A percentile compares a stretch with the other conserved stretches of the same genome.
Evolutionary conservation across 2,113 vertebrate genomes (phyloP).

Genomic region (Copsychus sechellarum): DNA sequence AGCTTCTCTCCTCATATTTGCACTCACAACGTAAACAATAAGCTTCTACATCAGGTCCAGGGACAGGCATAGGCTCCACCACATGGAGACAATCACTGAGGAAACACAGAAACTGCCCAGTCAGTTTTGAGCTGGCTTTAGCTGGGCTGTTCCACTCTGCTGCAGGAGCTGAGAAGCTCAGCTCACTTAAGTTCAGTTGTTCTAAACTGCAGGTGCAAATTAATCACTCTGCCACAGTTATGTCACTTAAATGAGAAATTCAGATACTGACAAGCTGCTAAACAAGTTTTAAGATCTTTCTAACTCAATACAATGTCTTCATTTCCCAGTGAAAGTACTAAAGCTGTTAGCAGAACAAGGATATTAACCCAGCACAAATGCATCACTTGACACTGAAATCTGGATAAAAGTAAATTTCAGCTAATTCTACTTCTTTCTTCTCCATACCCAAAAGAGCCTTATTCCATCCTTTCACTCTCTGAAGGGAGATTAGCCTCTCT

Average conservation of each 20-base stretch:
- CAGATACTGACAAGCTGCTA: neutral
- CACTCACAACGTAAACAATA: constrained; percentile 98
- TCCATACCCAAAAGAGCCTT: neutral
- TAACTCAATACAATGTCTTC: neutral
- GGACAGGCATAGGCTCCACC: constrained; percentile 94
- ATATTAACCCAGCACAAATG: neutral
- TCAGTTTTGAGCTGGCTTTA: neutral
- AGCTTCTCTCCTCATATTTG: constrained; percentile 98
- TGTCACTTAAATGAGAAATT: neutral
- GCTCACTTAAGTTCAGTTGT: neutral
- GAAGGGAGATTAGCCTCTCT: neutral
- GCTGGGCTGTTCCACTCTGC: neutral
- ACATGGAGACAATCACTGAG: constrained; percentile 92
- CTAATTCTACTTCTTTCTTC: neutral
- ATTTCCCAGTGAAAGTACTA: neutral
- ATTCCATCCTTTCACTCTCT: neutral
- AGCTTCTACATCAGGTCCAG: constrained; percentile 92
- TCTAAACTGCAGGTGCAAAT: neutral
- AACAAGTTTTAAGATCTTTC: neutral
- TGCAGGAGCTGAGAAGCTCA: neutral
- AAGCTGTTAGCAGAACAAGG: neutral
- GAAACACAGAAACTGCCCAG: neutral
- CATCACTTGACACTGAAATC: neutral
- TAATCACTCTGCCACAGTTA: neutral
- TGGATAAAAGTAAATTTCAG: neutral